Evolutionary conservation across 2,888 invertebrate genomes (phyloP), one percentile per base, ranked within the genome.

Genomic region (Hypomecis atomaria): DNA sequence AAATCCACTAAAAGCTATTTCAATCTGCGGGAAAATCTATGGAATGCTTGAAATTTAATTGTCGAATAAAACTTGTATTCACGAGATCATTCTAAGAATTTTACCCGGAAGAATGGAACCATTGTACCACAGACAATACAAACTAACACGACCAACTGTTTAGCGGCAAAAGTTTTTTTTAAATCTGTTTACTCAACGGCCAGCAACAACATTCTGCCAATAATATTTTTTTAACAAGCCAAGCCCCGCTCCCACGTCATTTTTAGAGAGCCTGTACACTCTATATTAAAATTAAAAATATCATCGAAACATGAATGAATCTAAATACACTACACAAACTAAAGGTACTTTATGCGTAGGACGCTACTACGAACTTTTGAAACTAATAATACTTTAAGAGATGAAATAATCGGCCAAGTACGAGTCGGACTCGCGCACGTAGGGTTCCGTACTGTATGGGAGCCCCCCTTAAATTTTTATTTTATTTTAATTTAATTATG

Each of bases 101-200:
- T 47, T 9, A 40, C 45, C 44, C 62, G 62, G 57, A 47, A 70
- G 68, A 77, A 57, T 74, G 74, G 70, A 75, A 71, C 55, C 53
- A 47, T 43, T 59, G 71, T 65, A 61, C 67, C 68, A 74, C 74
- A 73, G 72, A 71, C 64, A 79, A 62, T 75, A 66, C 66, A 76
- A 78, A 73, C 74, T 44, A 38, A 57, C 49, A 57, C 45, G 42
- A 79, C 71, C 88, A 86, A 82, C 85, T 87, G 88, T 86, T 89
- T 85, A 79, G 72, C 75, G 67, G 77, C 79, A 79, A 79, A 83
- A 68, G 63, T 67, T 74, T 77, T 89, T 87, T 86, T 85, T 76
- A 71, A 73, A 76, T 69, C 70, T 72, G 70, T 72, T 74, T 69
- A 59, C 70, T 65, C 67, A 62, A 64, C 70, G 53, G 54, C 52